These are phyloP conservation scores for Equus przewalskii DNA, from an alignment of 2,113 vertebrate species.

Conservation along the genomic window DNA sequence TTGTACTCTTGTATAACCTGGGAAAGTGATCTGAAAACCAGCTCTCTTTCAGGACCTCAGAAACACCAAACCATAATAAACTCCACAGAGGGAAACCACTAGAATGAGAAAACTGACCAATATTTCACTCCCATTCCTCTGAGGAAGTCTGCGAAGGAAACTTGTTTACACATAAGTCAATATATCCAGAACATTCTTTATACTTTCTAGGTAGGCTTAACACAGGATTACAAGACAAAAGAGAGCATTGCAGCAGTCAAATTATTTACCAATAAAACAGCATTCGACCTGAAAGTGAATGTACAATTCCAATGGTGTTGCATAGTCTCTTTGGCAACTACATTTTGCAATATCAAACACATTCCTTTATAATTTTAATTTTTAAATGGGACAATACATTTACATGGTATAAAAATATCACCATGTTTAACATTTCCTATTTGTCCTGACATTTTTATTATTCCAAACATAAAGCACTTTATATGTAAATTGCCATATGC, in stretches of 20 bases:
- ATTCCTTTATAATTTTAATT: conserved; percentile 76
- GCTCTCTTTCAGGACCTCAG: conserved; percentile 8
- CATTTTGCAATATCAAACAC: conserved; percentile 59
- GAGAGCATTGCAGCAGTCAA: not conserved
- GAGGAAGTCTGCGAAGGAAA: conserved; percentile 55
- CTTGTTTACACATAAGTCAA: conserved; percentile 70
- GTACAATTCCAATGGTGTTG: not conserved
- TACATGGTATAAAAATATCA: conserved; percentile 79
- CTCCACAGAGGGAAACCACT: conserved; percentile 35
- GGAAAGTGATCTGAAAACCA: conserved; percentile 70
- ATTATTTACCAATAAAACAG: conserved; percentile 72
- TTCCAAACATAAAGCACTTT: conserved; percentile 80
- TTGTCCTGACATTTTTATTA: conserved; percentile 82
- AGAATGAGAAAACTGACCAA: not conserved
- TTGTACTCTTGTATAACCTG: conserved; percentile 51
- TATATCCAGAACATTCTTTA: conserved; percentile 60
- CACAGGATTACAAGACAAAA: conserved; percentile 59
- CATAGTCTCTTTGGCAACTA: conserved; percentile 46
- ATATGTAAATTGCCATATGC: conserved; percentile 82
- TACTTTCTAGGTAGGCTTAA: conserved; percentile 58
- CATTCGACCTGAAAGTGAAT: not conserved
- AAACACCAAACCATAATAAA: conserved; percentile 59
- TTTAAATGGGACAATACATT: conserved; percentile 77
- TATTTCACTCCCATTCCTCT: conserved; percentile 26
- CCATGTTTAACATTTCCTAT: conserved; percentile 76